phyloP scores from a whole-genome alignment of 1,140 invertebrate genomes.

The Pemphigus obesinymphae region DNA sequence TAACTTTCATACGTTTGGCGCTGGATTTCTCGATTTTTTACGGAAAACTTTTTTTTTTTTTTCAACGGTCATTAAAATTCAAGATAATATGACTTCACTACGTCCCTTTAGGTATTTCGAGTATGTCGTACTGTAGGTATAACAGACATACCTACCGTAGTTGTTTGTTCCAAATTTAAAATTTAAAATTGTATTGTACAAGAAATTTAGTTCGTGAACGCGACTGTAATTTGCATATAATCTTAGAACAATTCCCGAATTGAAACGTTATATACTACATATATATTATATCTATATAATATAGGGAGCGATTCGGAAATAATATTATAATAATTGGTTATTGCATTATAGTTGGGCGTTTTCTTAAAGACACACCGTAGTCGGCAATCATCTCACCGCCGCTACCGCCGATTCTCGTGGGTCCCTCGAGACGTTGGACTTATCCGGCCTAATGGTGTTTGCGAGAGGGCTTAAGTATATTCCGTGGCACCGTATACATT shows the following conservation, averaged over 20 bases:
- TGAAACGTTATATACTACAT: neutral
- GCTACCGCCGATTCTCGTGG: neutral
- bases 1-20: no score
- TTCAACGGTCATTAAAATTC: no score
- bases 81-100: no score
- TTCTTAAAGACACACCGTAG: neutral
- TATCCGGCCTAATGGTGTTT: conserved; percentile 18
- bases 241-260: neutral
- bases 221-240: neutral
- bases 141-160: no score
- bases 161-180: no score
- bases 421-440: conserved; percentile 27
- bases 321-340: neutral
- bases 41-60: no score
- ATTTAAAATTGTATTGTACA: no score
- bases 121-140: no score
- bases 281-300: neutral
- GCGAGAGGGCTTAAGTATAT: neutral
- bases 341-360: neutral
- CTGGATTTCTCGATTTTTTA: no score
- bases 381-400: neutral
- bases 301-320: neutral
- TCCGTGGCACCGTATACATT: neutral
- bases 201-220: no score
- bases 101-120: no score